These are phyloP conservation scores for Pangasianodon gigas DNA, from an alignment of 2,113 vertebrate genomes.

Conservation along the genomic window DNA sequence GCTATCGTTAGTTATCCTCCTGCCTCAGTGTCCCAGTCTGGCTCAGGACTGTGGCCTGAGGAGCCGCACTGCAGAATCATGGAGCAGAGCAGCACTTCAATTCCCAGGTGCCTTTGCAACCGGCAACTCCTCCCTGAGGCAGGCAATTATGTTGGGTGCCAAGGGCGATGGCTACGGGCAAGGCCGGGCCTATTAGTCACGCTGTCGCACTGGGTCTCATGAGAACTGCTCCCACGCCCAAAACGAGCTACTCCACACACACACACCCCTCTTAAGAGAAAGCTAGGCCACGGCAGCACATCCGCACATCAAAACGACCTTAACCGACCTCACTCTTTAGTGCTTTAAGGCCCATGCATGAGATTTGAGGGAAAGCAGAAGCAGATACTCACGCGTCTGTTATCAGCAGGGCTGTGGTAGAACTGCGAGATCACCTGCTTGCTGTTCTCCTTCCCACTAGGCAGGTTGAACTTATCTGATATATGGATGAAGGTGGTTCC, in stretches of 20 bases:
- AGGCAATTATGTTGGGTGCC: constrained; percentile 20
- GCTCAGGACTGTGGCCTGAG: not conserved
- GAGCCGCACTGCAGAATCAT: constrained; percentile 33
- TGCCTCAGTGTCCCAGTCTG: not conserved
- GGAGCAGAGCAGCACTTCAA: constrained; percentile 15
- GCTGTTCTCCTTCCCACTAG: constrained; percentile 64
- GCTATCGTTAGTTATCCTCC: not conserved
- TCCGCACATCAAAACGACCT: not conserved
- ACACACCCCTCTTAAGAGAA: not conserved
- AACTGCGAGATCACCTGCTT: constrained; percentile 91
- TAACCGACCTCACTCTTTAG: not conserved
- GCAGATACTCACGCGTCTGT: constrained; percentile 82
- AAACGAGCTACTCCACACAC: not conserved
- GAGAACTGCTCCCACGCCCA: constrained; percentile 7
- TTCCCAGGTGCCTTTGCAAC: constrained; percentile 46
- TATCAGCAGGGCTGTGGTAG: constrained; percentile 96
- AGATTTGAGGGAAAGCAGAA: not conserved
- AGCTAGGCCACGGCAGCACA: constrained; percentile 3
- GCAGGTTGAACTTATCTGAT: constrained; percentile 80
- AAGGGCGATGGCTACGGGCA: constrained; percentile 28
- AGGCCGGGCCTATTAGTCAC: constrained; percentile 34
- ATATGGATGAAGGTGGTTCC: constrained; percentile 86
- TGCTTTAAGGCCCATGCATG: constrained; percentile 3
- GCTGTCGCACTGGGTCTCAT: constrained; percentile 17
- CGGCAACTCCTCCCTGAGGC: constrained; percentile 5